phyloP scores from a whole-genome alignment of 2,888 invertebrate genomes.

The Stratiomys singularior region DNA sequence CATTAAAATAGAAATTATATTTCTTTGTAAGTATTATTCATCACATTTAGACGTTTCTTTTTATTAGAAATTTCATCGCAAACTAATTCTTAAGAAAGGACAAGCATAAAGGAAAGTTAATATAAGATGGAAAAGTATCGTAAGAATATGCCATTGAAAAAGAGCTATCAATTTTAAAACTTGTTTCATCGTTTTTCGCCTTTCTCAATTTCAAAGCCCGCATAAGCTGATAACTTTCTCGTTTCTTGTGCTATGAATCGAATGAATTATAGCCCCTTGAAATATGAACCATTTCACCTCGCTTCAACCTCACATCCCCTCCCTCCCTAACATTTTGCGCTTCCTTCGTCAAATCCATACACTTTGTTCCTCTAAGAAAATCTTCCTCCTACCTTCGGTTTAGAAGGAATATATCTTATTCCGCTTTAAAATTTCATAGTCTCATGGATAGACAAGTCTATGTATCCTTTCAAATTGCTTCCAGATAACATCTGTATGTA shows the following conservation, averaged over 20 bases:
- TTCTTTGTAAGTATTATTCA: constrained; percentile 7
- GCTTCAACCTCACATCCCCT: neutral
- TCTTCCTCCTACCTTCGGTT: neutral
- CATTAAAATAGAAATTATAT: neutral
- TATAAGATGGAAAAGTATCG: neutral
- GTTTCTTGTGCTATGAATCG: neutral
- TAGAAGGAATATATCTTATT: neutral
- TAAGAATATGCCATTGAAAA: constrained; percentile 8
- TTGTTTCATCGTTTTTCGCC: constrained; percentile 34
- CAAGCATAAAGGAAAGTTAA: neutral
- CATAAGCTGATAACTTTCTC: neutral
- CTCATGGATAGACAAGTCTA: neutral
- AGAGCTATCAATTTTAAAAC: constrained; percentile 42
- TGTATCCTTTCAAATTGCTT: constrained; percentile 27
- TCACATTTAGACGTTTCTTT: neutral
- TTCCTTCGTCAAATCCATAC: neutral
- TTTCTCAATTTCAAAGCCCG: constrained; percentile 11
- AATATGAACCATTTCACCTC: neutral
- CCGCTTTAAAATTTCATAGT: constrained; percentile 18
- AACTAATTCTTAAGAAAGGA: neutral
- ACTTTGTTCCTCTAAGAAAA: neutral
- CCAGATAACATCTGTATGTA: constrained; percentile 13
- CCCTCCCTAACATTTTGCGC: neutral
- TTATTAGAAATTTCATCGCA: neutral
- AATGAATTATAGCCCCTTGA: constrained; percentile 20